A percentile compares a stretch with the other conserved stretches of the same genome.
These are phyloP conservation scores for Hoplodrina blanda DNA, from an alignment of 2,888 invertebrate genomes.

Conservation along the genomic window DNA sequence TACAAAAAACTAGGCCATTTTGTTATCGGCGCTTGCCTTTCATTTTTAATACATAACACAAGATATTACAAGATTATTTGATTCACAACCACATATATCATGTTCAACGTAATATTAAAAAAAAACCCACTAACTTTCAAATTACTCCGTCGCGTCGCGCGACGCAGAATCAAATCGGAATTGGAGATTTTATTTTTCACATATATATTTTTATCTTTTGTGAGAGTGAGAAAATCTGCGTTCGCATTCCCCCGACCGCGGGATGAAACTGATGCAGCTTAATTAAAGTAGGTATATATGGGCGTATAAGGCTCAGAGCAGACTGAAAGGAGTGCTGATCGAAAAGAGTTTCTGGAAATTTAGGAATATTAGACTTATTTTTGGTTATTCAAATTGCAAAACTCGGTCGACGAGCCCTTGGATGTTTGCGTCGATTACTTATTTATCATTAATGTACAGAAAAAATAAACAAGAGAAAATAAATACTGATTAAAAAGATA, in stretches of 20 bases:
- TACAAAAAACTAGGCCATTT: no score
- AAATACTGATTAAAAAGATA: no score
- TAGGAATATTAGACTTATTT: conserved; percentile 11
- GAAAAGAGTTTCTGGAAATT: background rate
- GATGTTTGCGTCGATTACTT: background rate
- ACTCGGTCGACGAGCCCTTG: background rate
- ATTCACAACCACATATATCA: no score
- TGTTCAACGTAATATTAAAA: no score
- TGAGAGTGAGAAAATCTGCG: conserved; percentile 1
- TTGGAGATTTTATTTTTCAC: background rate
- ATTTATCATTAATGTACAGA: background rate
- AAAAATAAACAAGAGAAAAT: no score
- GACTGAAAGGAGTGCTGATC: background rate
- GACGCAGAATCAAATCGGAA: background rate
- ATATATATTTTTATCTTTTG: background rate
- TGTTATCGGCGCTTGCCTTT: no score
- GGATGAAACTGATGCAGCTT: conserved; percentile 14
- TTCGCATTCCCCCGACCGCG: conserved; percentile 2
- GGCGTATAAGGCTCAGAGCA: background rate
- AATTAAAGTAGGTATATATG: background rate
- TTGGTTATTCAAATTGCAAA: background rate
- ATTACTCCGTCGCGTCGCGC: background rate
- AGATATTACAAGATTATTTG: no score
- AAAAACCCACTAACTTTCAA: background rate
- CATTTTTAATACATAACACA: no score